These are phyloP conservation scores for Carcina quercana DNA, from an alignment of 2,888 invertebrate species.

Conservation along the genomic window DNA sequence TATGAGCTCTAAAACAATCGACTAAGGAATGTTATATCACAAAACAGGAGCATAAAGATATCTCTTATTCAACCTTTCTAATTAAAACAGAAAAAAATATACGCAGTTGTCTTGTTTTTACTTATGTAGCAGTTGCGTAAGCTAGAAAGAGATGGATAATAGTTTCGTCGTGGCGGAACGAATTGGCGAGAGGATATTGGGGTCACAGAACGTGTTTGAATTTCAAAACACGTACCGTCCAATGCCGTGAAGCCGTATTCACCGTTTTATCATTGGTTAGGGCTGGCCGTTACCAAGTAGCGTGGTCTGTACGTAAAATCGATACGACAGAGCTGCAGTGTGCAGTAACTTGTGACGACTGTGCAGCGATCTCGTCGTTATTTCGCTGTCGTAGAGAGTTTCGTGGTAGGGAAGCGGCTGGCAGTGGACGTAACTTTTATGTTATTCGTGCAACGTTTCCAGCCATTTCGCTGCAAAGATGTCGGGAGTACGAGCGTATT, in stretches of 20 bases:
- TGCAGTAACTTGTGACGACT: constrained; percentile 10
- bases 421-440: constrained; percentile 47
- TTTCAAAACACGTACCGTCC: constrained; percentile 67
- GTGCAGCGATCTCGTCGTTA: constrained; percentile 27
- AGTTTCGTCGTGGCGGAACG: constrained; percentile 29
- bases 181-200: constrained; percentile 44
- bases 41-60: constrained; percentile 31
- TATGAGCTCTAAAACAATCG: constrained; percentile 23
- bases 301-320: constrained; percentile 34
- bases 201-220: constrained; percentile 72
- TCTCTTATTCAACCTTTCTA: constrained; percentile 34
- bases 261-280: constrained; percentile 56
- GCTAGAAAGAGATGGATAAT: constrained; percentile 41
- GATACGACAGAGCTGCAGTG: too few relatives aligned
- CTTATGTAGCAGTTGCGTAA: constrained; percentile 23
- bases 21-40: constrained; percentile 26
- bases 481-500: constrained; percentile 52
- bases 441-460: constrained; percentile 53
- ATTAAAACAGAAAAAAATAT: constrained; percentile 33
- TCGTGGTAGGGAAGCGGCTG: constrained; percentile 41
- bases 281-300: constrained; percentile 40
- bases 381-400: constrained; percentile 24
- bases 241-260: constrained; percentile 56
- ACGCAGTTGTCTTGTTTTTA: constrained; percentile 37
- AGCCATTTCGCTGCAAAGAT: constrained; percentile 58